Percentiles rank a stretch among this genome's conserved stretches.
Conservation (phyloP, 2,888 invertebrate species). For the Amblyjoppa fuscipennis region DNA sequence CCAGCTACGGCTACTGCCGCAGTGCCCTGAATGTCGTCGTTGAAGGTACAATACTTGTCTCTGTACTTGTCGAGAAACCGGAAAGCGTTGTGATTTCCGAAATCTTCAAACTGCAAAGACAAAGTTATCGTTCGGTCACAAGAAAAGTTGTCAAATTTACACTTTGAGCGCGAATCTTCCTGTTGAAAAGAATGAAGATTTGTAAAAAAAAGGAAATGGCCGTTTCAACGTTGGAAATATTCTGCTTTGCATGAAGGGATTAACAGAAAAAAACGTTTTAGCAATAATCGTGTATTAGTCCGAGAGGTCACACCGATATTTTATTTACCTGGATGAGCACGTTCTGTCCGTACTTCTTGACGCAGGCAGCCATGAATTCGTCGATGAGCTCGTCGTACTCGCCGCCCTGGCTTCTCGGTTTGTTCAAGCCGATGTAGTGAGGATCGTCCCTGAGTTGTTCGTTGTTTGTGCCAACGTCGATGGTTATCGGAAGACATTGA, state of each 20-base stretch:
- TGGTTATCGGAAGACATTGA: conserved; percentile 96
- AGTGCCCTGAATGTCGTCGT: conserved; percentile 99
- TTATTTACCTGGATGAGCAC: conserved; percentile 90
- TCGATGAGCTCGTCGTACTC: conserved; percentile 97
- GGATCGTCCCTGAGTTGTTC: conserved; percentile 96
- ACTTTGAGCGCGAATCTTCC: too few relatives aligned
- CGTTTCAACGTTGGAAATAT: background rate
- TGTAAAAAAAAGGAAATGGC: too few relatives aligned
- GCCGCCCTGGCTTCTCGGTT: conserved; percentile 93
- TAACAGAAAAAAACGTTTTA: background rate
- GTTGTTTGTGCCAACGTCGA: conserved; percentile 98
- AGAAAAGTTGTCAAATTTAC: background rate
- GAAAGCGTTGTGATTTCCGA: conserved; percentile 99
- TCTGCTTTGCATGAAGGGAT: background rate
- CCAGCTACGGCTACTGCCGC: conserved; percentile 98
- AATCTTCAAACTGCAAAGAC: conserved; percentile 96
- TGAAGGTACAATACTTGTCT: conserved; percentile 97
- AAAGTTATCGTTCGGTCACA: background rate
- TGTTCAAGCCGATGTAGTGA: conserved; percentile 96
- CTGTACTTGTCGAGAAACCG: conserved; percentile 96
- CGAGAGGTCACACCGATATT: background rate
- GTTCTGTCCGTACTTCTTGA: conserved; percentile 94
- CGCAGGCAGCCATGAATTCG: conserved; percentile 98
- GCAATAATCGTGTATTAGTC: background rate
- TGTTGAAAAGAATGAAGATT: background rate